Percentiles rank a stretch among this genome's conserved stretches.
Conservation (phyloP, 2,888 invertebrate species). For the Koerneria pararmatus region DNA sequence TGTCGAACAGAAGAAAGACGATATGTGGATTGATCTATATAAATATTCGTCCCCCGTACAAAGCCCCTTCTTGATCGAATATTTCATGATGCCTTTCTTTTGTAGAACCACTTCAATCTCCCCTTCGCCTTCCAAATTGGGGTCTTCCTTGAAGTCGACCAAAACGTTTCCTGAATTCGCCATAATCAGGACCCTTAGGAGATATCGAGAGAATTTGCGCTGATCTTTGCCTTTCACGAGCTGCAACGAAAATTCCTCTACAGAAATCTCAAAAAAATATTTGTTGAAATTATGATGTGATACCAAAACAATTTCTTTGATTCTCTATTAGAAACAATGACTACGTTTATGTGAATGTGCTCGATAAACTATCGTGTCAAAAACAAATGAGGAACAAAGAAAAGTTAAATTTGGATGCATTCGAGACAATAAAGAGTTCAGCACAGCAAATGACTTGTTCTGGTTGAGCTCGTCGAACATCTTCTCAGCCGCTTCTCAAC, state of each 20-base stretch:
- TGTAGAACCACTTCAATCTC: conserved; percentile 3
- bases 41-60: too few relatives aligned
- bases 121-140: not conserved
- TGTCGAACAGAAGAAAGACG: too few relatives aligned
- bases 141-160: conserved; percentile 12
- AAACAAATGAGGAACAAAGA: too few relatives aligned
- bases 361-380: too few relatives aligned
- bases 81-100: conserved; percentile 20
- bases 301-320: too few relatives aligned
- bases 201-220: conserved; percentile 18
- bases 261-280: too few relatives aligned
- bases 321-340: too few relatives aligned
- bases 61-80: conserved; percentile 13
- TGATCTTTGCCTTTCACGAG: too few relatives aligned
- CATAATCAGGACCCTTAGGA: conserved; percentile 18
- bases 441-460: conserved; percentile 9
- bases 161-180: conserved; percentile 18
- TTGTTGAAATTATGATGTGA: too few relatives aligned
- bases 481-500: conserved; percentile 3
- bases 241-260: too few relatives aligned
- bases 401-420: not conserved
- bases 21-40: too few relatives aligned
- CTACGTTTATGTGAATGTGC: not conserved
- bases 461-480: conserved; percentile 17
- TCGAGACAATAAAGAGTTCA: not conserved